Evolutionary conservation across 1,140 invertebrate genomes (phyloP), one percentile per base, ranked within the genome.

Genomic region (Bombus difficillimus): DNA sequence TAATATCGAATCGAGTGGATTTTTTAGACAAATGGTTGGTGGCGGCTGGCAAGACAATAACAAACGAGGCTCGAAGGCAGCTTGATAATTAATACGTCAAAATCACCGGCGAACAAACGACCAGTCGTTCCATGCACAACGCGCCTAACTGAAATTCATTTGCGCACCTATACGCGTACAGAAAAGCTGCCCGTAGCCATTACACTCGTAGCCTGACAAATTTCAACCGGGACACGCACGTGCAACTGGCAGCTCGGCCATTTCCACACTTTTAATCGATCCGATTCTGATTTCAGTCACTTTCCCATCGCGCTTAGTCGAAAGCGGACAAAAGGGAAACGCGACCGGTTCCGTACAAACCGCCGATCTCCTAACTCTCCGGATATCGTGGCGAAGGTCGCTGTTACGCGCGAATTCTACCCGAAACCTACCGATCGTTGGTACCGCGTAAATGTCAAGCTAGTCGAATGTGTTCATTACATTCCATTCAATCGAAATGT

Each of bases 231-330:
- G 34, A 28, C 34, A 37, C 57, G 75, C 82, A 88, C 59, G 79
- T 90, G 88, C 79, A 69, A 66, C 71, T 90, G 88, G 82, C 88
- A 90, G 75, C 18, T 15, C 34, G 13, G 64, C 28, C 64, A 41
- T 80, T 64, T 80, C 47, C 62, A 82, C 77, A 57, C 83, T 86
- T 66, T 66, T 62, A 72, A 76, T 37, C 75, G 59, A 79, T 71
- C 41, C 64, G 18, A 2, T 53, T 1, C 18, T 18, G 18, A 39
- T 25, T 57, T n/a, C 4, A 3, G 15, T 41, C n/a, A n/a, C 3
- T 32, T 43, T 73, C 3, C n/a, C 47, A 25, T 62, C 37, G 32
- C 34, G n/a, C n/a, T 28, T 5, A 41, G 28, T 28, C 22, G 37
- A 81, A 25, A 69, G 62, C 57, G 1, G 47, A 8, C 47, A 53